Conservation (phyloP, 2,888 invertebrate genomes). For the Uloborus plumipes region DNA sequence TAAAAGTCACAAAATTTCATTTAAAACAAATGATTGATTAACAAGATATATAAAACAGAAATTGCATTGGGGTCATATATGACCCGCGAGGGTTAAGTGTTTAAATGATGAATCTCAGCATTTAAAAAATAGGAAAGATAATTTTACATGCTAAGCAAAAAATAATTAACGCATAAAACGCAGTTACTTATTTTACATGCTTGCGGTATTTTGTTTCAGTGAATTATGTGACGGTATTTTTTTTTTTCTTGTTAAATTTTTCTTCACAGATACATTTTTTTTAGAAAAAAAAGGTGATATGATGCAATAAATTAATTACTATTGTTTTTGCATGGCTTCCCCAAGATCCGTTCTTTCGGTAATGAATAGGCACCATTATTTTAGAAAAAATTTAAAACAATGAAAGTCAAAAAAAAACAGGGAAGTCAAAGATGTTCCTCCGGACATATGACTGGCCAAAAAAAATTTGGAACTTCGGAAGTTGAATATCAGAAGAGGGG, state of each 20-base stretch:
- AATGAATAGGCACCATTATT: slow-evolving; percentile 2
- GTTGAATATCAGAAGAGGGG: slow-evolving; percentile 17
- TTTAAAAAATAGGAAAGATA: too few relatives aligned
- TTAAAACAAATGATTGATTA: too few relatives aligned
- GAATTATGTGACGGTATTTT: too few relatives aligned
- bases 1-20: too few relatives aligned
- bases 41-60: too few relatives aligned
- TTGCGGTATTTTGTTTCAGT: too few relatives aligned
- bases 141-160: background rate
- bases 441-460: slow-evolving; percentile 18
- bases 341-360: background rate
- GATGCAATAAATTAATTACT: slow-evolving; percentile 36
- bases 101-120: too few relatives aligned
- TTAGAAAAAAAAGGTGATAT: slow-evolving; percentile 1
- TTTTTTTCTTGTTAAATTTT: too few relatives aligned
- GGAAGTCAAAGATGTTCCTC: slow-evolving; percentile 34
- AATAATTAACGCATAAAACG: background rate
- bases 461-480: slow-evolving; percentile 25
- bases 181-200: too few relatives aligned
- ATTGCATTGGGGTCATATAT: too few relatives aligned
- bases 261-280: background rate
- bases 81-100: too few relatives aligned
- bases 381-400: slow-evolving; percentile 12
- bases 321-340: slow-evolving; percentile 37
- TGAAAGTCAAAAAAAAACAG: slow-evolving; percentile 15